These are phyloP conservation scores for Neoascia interrupta DNA, from an alignment of 2,888 invertebrate genomes.

Conservation along the genomic window DNA sequence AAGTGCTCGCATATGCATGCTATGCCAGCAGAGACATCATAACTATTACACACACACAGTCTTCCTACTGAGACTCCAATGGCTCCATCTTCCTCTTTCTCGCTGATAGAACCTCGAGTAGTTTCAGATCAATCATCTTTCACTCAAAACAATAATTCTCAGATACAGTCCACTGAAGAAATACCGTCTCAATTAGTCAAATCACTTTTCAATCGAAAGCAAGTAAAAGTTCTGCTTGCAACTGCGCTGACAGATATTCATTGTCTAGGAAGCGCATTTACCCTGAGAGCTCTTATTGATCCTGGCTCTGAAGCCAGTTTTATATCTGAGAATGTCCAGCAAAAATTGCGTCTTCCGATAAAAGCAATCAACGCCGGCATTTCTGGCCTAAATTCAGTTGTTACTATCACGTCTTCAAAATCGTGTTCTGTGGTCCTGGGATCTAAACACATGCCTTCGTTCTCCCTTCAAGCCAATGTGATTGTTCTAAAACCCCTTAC, in stretches of 20 bases:
- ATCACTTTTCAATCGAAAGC: background rate
- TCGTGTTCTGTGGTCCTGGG: background rate
- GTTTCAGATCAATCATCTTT: too few species aligned
- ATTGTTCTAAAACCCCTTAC: background rate
- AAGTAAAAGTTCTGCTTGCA: background rate
- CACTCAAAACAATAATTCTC: background rate
- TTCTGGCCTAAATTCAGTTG: background rate
- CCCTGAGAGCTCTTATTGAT: too few species aligned
- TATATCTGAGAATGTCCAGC: slow-evolving; percentile 11
- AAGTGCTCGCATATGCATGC: background rate
- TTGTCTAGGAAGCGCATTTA: background rate
- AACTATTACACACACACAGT: background rate
- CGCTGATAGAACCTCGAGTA: too few species aligned
- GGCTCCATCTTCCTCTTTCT: background rate
- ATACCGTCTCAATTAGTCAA: background rate
- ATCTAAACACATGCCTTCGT: background rate
- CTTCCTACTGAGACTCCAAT: background rate
- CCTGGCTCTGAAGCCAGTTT: slow-evolving; percentile 2
- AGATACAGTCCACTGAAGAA: slow-evolving; percentile 6
- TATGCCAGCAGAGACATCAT: background rate
- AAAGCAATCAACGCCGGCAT: slow-evolving; percentile 6
- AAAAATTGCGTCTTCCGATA: background rate
- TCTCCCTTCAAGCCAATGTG: background rate
- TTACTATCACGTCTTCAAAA: background rate
- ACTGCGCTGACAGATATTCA: background rate